Percentiles rank a stretch among this genome's conserved stretches.
Conservation (phyloP, 2,888 invertebrate species). For the Anaspis maculata region DNA sequence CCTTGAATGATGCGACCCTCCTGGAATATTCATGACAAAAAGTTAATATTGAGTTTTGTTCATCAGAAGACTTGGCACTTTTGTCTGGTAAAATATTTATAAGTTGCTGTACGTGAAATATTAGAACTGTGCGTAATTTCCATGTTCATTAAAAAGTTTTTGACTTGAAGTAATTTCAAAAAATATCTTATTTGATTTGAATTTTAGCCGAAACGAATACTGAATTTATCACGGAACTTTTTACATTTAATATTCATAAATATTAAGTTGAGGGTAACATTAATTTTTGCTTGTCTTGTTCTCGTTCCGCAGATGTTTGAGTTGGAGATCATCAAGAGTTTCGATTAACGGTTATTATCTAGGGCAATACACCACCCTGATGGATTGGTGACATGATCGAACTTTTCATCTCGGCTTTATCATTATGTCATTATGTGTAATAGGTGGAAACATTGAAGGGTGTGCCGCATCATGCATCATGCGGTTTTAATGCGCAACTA, state of each 20-base stretch:
- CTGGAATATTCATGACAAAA: slow-evolving; percentile 15
- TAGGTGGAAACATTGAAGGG: too few species aligned
- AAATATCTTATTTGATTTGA: slow-evolving; percentile 12
- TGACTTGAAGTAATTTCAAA: slow-evolving; percentile 6
- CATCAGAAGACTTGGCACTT: slow-evolving; percentile 16
- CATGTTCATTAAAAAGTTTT: slow-evolving; percentile 16
- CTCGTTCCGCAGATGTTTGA: slow-evolving; percentile 3
- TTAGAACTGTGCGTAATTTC: slow-evolving; percentile 16
- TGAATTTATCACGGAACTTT: slow-evolving; percentile 20
- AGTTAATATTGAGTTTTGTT: slow-evolving; percentile 17
- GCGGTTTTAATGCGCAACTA: too few species aligned
- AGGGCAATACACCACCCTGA: too few species aligned
- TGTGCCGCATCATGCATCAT: too few species aligned
- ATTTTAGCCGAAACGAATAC: slow-evolving; percentile 9
- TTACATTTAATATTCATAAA: slow-evolving; percentile 22
- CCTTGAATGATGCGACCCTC: slow-evolving; percentile 9
- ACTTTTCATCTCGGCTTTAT: too few species aligned
- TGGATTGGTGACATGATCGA: too few species aligned
- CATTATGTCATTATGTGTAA: too few species aligned
- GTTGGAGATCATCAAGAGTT: too few species aligned
- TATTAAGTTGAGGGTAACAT: slow-evolving; percentile 6
- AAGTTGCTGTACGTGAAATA: slow-evolving; percentile 16
- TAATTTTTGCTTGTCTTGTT: slow-evolving; percentile 10
- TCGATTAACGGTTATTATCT: too few species aligned
- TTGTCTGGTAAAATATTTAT: slow-evolving; percentile 16